A percentile compares a stretch with the other conserved stretches of the same genome.
phyloP scores from a whole-genome alignment of 1,140 invertebrate species.

The Drosophila sp. region DNA sequence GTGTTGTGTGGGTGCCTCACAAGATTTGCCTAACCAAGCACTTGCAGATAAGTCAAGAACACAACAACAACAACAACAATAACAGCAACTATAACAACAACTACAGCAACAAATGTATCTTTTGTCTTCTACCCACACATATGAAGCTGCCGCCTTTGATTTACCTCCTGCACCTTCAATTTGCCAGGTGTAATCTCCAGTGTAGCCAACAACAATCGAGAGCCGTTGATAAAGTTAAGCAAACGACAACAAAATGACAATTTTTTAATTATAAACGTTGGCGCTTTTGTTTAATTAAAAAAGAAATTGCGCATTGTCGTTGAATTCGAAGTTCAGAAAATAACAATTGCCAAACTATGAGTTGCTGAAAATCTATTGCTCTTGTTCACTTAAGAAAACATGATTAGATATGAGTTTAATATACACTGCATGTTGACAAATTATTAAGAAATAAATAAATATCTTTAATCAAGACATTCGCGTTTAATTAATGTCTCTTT shows the following conservation, averaged over 20 bases:
- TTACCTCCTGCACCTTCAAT: conserved; percentile 35
- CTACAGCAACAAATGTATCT: conserved; percentile 55
- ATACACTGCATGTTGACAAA: neutral
- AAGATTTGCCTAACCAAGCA: conserved; percentile 70
- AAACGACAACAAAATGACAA: conserved; percentile 76
- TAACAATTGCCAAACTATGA: conserved; percentile 15
- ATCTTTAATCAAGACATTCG: neutral
- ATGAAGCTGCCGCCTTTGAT: conserved; percentile 58
- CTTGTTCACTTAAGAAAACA: neutral
- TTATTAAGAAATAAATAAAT: conserved; percentile 1
- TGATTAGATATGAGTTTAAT: conserved; percentile 6
- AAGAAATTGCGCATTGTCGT: neutral
- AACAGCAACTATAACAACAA: conserved; percentile 30
- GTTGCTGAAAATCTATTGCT: neutral
- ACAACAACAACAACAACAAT: conserved; percentile 60
- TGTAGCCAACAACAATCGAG: conserved; percentile 54
- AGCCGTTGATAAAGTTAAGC: conserved; percentile 71
- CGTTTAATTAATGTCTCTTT: conserved; percentile 7
- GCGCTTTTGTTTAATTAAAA: conserved; percentile 61
- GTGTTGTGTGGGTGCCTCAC: conserved; percentile 33
- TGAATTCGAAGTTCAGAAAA: neutral
- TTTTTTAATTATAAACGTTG: conserved; percentile 74
- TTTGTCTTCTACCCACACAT: conserved; percentile 32
- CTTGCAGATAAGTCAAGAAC: conserved; percentile 64
- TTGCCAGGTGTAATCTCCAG: conserved; percentile 73